A percentile compares a stretch with the other conserved stretches of the same genome.
Conservation (phyloP, 2,888 invertebrate genomes). For the Lydus trimaculatus region DNA sequence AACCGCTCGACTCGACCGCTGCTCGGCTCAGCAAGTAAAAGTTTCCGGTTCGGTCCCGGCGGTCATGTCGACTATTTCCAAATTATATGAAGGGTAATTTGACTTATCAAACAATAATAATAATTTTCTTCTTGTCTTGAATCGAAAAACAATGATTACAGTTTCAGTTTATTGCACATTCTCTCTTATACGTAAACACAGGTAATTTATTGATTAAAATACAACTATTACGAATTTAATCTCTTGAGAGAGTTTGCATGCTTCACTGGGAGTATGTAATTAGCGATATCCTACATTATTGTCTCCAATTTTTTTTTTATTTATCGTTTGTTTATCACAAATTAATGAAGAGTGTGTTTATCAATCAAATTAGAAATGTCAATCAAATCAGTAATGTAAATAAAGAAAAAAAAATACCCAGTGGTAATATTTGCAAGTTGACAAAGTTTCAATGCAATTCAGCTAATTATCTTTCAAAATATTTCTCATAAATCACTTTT, state of each 20-base stretch:
- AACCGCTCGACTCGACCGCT: too few relatives aligned
- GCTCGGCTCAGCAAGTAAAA: too few relatives aligned
- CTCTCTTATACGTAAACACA: not conserved
- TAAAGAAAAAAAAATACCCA: too few relatives aligned
- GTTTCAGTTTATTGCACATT: not conserved
- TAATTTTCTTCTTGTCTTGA: not conserved
- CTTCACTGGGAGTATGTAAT: not conserved
- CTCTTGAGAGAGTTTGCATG: not conserved
- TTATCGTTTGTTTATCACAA: too few relatives aligned
- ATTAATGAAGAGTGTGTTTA: not conserved
- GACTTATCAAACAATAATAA: too few relatives aligned
- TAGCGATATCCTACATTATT: not conserved
- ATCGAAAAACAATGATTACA: not conserved
- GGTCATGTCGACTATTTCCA: too few relatives aligned
- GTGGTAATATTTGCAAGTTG: too few relatives aligned
- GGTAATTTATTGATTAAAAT: not conserved
- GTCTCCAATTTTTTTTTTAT: too few relatives aligned
- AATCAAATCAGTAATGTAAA: too few relatives aligned
- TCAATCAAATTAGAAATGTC: not conserved
- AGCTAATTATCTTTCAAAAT: not conserved
- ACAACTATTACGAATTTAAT: not conserved
- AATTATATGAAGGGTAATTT: too few relatives aligned
- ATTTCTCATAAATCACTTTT: not conserved
- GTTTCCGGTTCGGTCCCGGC: too few relatives aligned
- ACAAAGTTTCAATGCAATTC: not conserved